These are phyloP conservation scores for Aleiodes testaceus DNA, from an alignment of 2,888 invertebrate species.

Conservation along the genomic window DNA sequence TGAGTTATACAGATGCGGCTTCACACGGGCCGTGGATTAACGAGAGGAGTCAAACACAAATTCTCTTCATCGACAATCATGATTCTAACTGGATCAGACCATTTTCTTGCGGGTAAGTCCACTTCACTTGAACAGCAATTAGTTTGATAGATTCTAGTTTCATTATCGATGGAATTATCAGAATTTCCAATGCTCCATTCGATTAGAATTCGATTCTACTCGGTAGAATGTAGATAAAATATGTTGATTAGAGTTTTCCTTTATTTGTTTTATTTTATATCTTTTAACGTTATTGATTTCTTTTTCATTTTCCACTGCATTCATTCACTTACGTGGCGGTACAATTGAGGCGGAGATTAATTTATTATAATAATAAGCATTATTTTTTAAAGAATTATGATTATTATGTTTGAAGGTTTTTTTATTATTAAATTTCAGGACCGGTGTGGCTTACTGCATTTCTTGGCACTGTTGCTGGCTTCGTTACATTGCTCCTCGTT, in stretches of 20 bases:
- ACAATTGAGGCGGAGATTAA: neutral
- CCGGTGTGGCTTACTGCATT: constrained; percentile 90
- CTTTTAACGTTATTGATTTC: neutral
- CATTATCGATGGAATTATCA: constrained; percentile 27
- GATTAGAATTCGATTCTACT: too few species aligned
- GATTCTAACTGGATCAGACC: constrained; percentile 72
- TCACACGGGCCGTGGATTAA: constrained; percentile 52
- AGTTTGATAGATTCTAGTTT: constrained; percentile 15
- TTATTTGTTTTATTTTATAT: neutral
- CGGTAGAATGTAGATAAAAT: too few species aligned
- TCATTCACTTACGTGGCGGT: neutral
- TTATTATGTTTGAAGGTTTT: neutral
- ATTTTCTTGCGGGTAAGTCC: constrained; percentile 73
- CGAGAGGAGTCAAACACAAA: constrained; percentile 51
- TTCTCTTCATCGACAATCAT: constrained; percentile 64
- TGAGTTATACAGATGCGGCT: constrained; percentile 57
- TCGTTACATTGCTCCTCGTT: constrained; percentile 87
- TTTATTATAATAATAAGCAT: neutral
- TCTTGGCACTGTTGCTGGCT: constrained; percentile 89
- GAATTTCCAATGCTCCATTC: constrained; percentile 15
- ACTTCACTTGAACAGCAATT: constrained; percentile 56
- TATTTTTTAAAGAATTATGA: neutral
- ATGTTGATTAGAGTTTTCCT: neutral
- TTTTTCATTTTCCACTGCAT: neutral
- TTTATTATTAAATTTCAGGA: constrained; percentile 72